Evolutionary conservation across 2,113 vertebrate genomes (phyloP), one percentile per base, ranked within the genome.

Genomic region (Heptranchias perlo): DNA sequence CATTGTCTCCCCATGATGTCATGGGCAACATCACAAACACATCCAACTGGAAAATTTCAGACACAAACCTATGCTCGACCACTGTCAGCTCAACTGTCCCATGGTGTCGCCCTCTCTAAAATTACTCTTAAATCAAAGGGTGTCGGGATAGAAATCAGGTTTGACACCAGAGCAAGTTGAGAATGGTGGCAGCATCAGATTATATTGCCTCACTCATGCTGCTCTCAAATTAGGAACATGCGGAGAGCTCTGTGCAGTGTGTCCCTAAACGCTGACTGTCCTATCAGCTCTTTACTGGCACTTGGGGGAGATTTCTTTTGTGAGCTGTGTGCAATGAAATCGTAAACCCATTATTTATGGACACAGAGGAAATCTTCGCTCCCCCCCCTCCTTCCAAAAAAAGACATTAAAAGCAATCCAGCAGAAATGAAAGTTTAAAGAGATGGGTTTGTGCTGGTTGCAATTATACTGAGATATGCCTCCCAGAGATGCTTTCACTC

Each of bases 381-480:
- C 73, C 13, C 73, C 35, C 31, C 11, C 11, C 52, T 14, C 28
- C 52, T 16, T n/a, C n/a, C 58, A 18, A 93, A 16, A 62, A 93
- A 93, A 93, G 31, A 61, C 54, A 44, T 93, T 93, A 23, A 93
- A n/a, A 47, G 18, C 78, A 82, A 82, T 39, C 78, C 39, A 21
- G 78, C 78, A 82, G 18, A 93, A 93, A 93, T 93, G 89, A 62
- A 62, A 93, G 89, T 62, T 93, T 62, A 93, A 62, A 61, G 89
- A 93, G 89, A 62, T 64, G 89, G 89, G n/a, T n/a, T 61, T 61
- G 87, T n/a, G 87, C 87, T 92, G 87, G 89, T 6, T 64, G 35
- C 54, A 44, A 62, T 93, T 93, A 93, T n/a, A 21, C 35, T 10
- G 35, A 93, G 58, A 44, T 39, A 39, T 93, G 89, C 58, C 89